Percentiles rank a stretch among this genome's conserved stretches.
Evolutionary conservation across 2,888 invertebrate genomes (phyloP).

Genomic region (Epirrhoe tristata): DNA sequence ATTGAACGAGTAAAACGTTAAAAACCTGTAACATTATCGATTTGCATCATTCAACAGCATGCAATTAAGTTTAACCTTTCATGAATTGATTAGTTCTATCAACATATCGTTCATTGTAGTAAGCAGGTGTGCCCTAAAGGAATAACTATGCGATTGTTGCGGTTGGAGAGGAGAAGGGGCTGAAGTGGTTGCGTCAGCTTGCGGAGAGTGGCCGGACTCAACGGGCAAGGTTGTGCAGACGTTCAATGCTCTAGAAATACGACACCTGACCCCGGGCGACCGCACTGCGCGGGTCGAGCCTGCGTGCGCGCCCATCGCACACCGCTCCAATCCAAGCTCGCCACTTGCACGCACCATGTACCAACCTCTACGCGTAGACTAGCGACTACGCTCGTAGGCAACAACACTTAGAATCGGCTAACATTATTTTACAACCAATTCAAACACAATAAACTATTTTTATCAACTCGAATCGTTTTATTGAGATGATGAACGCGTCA

Average conservation of each 20-base stretch:
- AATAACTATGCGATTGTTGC: conserved; percentile 77
- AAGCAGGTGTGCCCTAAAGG: conserved; percentile 82
- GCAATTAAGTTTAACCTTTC: conserved; percentile 78
- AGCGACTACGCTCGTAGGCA: conserved; percentile 49
- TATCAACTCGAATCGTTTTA: conserved; percentile 25
- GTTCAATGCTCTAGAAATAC: conserved; percentile 85
- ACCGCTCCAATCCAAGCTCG: conserved; percentile 39
- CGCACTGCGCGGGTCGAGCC: conserved; percentile 61
- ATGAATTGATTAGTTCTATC: conserved; percentile 70
- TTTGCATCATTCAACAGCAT: conserved; percentile 67
- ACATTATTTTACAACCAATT: conserved; percentile 32
- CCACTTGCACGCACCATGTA: conserved; percentile 31
- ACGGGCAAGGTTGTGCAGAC: conserved; percentile 83
- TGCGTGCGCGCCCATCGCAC: conserved; percentile 53
- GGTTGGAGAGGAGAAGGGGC: conserved; percentile 78
- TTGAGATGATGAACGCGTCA: conserved; percentile 30
- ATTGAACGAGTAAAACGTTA: conserved; percentile 26
- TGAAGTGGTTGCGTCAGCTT: conserved; percentile 80
- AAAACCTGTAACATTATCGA: conserved; percentile 27
- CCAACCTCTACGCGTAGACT: conserved; percentile 45
- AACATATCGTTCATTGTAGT: conserved; percentile 72
- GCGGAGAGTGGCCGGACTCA: conserved; percentile 82
- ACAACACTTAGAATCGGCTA: conserved; percentile 19
- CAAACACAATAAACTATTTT: conserved; percentile 33
- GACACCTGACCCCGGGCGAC: conserved; percentile 78